Base-by-base conservation (phyloP, 2,113 vertebrate species). In the mouse (Mus musculus) region DNA sequence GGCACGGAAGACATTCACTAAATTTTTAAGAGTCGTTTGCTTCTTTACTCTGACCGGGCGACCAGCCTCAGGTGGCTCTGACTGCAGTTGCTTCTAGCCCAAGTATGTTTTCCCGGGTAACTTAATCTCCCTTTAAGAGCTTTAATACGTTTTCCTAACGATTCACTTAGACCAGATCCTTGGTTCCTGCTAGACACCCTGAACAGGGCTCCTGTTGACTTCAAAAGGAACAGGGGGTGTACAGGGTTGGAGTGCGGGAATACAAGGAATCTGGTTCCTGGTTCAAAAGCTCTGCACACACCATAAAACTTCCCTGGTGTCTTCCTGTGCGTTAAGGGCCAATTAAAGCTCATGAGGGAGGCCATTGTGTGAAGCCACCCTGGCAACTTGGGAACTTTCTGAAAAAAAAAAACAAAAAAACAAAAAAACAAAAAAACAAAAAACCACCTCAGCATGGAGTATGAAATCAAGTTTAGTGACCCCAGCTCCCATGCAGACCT, bases 71-170 rank as follows among this genome's bases (percentile, higher is more conserved):
- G 95, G 96, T 95, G 97, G 97, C 88, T 91, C 97, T 98, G 96
- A 97, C 96, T 96, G 95, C 94, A 97, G 91, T 95, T 96, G 97
- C 97, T 97, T 96, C 93, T 97, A 97, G 91, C 90, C 46, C 67
- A 33, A 90, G 77, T 61, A 73, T 97, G 85, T 97, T 98, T 96
- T 96, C 76, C 90, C 39, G 63, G 46, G 97, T 97, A 95, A 97
- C 93, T 93, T 95, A 96, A 97, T 97, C 97, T 97, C 49, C 71
- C 52, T 63, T 91, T 91, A 94, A 89, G 85, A 52, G 49, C 73
- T 96, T 96, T 95, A 92, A 96, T 94, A 92, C 90, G 88, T 96
- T 98, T 97, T 96, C 89, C 88, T 97, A 97, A 96, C 95, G 95
- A 95, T 96, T 97, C 94, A 61, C 87, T 89, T 84, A 94, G 89